Conservation (phyloP, 2,888 invertebrate species). For the Ormyrus rosae region DNA sequence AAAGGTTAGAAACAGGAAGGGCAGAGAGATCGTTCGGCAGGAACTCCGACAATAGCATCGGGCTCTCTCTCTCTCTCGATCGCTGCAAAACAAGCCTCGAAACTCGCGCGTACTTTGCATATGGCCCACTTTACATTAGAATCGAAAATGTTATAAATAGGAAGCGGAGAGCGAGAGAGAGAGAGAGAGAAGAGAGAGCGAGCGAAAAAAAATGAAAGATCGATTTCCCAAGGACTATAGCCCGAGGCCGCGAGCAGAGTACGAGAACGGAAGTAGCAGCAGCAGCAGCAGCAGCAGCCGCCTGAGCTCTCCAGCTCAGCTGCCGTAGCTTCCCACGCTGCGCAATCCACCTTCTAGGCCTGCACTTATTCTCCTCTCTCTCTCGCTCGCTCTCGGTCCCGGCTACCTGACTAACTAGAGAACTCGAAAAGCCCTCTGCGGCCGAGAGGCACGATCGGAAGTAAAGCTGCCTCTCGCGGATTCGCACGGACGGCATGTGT, state of each 20-base stretch:
- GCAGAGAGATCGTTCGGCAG: neutral
- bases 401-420: slow-evolving; percentile 53
- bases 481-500: neutral
- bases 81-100: neutral
- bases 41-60: too few species aligned
- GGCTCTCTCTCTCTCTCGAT: neutral
- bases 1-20: neutral
- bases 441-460: neutral
- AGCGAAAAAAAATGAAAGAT: slow-evolving; percentile 39
- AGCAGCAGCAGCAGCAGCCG: slow-evolving; percentile 63
- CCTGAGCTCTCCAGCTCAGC: slow-evolving; percentile 64
- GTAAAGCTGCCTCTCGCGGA: neutral
- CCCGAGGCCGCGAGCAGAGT: slow-evolving; percentile 55
- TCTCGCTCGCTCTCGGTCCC: slow-evolving; percentile 39
- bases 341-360: slow-evolving; percentile 62
- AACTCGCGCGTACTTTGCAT: slow-evolving; percentile 26
- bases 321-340: slow-evolving; percentile 74
- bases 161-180: slow-evolving; percentile 24
- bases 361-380: too few species aligned
- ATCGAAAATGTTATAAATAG: slow-evolving; percentile 26
- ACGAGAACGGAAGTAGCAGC: slow-evolving; percentile 60
- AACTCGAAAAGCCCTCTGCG: neutral
- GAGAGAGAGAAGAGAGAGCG: slow-evolving; percentile 19
- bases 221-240: slow-evolving; percentile 51
- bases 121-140: slow-evolving; percentile 26